These are phyloP conservation scores for Gallinago media DNA, from an alignment of 2,113 vertebrate genomes.

Conservation along the genomic window DNA sequence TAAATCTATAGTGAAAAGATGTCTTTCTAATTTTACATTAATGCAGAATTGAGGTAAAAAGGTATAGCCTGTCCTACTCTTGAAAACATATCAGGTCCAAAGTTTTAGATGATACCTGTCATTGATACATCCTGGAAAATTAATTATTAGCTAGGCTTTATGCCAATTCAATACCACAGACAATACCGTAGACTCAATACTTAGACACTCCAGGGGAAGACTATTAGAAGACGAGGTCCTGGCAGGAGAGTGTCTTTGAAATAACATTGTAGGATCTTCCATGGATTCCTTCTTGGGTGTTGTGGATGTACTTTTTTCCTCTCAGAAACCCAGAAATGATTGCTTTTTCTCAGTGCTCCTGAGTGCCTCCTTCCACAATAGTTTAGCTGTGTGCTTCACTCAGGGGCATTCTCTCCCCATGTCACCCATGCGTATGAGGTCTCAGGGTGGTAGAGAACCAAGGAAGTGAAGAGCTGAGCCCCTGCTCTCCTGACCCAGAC, in stretches of 20 bases:
- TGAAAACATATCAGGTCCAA: neutral
- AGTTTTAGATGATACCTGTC: neutral
- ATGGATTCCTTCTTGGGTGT: neutral
- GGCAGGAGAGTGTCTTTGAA: neutral
- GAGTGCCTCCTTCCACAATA: fast-evolving
- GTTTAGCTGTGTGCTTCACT: neutral
- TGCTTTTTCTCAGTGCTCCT: neutral
- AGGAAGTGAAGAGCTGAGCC: fast-evolving
- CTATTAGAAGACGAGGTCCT: neutral
- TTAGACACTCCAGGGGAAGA: neutral
- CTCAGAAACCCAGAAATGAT: neutral
- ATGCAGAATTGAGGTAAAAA: neutral
- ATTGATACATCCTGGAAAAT: neutral
- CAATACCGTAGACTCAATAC: neutral
- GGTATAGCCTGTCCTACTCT: neutral
- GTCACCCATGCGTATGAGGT: fast-evolving
- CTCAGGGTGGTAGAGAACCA: fast-evolving
- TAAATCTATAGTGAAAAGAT: neutral
- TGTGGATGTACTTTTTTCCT: neutral
- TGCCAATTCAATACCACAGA: neutral
- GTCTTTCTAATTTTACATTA: neutral
- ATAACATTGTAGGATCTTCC: neutral
- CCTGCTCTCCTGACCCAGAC: neutral
- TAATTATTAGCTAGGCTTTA: neutral
- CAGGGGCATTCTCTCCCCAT: too few relatives aligned